Percentiles rank a stretch among this genome's conserved stretches.
Evolutionary conservation across 2,888 invertebrate genomes (phyloP).

Genomic region (Morpho deidamia): DNA sequence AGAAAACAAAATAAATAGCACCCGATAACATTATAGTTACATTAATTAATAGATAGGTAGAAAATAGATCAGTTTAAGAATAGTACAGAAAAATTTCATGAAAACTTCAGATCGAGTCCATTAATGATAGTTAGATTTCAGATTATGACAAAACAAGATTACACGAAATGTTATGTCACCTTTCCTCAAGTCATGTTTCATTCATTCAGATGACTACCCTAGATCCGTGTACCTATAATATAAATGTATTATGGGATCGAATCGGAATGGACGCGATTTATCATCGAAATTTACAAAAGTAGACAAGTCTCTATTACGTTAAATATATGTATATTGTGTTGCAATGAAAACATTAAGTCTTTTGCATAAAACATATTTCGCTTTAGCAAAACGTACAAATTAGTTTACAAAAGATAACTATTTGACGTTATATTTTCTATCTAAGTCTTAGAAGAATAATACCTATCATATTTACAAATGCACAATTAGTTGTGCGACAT

Average conservation of each 20-base stretch:
- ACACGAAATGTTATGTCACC: neutral
- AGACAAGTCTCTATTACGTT: neutral
- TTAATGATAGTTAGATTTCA: neutral
- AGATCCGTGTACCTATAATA: slow-evolving; percentile 4
- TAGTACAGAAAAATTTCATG: neutral
- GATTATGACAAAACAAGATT: neutral
- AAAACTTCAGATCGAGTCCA: neutral
- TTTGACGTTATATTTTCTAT: slow-evolving; percentile 43
- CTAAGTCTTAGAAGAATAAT: slow-evolving; percentile 66
- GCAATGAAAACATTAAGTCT: slow-evolving; percentile 11
- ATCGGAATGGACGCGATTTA: slow-evolving; percentile 14
- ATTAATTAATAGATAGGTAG: slow-evolving; percentile 16
- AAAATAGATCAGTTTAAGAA: neutral
- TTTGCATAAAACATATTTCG: slow-evolving; percentile 1
- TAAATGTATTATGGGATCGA: slow-evolving; percentile 5
- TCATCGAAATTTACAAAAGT: slow-evolving; percentile 7
- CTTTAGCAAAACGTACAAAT: slow-evolving; percentile 7
- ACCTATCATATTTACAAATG: slow-evolving; percentile 64
- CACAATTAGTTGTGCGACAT: slow-evolving; percentile 49
- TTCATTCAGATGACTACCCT: neutral
- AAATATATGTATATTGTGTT: neutral
- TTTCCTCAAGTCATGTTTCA: neutral
- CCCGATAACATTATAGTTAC: slow-evolving; percentile 28
- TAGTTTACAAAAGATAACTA: slow-evolving; percentile 10
- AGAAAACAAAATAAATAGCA: slow-evolving; percentile 32